Evolutionary conservation across 2,113 vertebrate species (phyloP).

Genomic region (Aythya baeri): DNA sequence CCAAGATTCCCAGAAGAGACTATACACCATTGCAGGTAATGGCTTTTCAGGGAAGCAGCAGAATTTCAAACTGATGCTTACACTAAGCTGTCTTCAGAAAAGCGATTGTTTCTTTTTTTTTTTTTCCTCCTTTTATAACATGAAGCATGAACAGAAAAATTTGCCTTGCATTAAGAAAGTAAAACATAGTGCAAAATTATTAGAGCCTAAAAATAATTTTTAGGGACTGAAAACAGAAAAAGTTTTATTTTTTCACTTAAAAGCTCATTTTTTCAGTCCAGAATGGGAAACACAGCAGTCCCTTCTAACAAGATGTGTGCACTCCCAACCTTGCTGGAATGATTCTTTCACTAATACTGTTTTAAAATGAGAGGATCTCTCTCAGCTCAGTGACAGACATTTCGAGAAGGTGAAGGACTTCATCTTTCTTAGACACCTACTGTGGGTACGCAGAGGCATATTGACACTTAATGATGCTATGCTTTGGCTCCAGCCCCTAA

Average conservation of each 20-base stretch:
- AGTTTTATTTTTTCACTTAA: background rate
- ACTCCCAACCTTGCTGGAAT: background rate
- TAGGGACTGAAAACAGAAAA: background rate
- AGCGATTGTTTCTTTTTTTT: background rate
- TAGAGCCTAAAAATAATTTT: background rate
- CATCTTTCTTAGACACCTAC: background rate
- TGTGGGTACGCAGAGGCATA: background rate
- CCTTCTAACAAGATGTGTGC: background rate
- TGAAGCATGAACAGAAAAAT: background rate
- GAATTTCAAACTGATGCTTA: background rate
- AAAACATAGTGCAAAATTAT: background rate
- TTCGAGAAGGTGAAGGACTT: background rate
- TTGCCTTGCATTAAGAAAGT: background rate
- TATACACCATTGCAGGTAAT: background rate
- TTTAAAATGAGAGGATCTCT: background rate
- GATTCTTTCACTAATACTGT: background rate
- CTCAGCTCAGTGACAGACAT: background rate
- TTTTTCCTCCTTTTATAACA: background rate
- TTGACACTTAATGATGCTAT: accelerated
- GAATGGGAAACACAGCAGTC: background rate
- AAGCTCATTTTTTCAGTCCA: background rate
- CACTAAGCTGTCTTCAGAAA: background rate
- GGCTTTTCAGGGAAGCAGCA: background rate
- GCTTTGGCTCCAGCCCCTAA: background rate
- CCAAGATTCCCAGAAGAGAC: background rate